Base-by-base conservation (phyloP, 2,888 invertebrate species). In the Drosophila ustulata region DNA sequence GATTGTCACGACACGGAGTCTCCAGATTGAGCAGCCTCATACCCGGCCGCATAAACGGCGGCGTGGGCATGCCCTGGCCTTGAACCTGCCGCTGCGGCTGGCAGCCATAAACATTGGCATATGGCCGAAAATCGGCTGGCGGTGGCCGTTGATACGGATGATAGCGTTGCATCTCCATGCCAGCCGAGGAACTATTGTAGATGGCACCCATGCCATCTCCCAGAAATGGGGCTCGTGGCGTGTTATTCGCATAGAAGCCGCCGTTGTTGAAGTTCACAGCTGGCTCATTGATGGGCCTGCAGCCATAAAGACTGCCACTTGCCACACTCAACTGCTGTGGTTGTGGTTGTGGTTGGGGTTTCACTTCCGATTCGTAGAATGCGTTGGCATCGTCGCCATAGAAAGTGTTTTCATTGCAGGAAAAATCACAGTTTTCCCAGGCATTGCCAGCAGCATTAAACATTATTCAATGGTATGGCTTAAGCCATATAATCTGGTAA, bases 1-100 rank as follows among this genome's bases (percentile, higher is more conserved):
- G 90, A 89, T 88, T 90, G 11, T 91, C 91, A 59, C 92, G 92
- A 76, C 95, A 95, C 0, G 95, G 95, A 25, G 81, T 75, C 0
- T 82, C 61, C 45, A 82, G 63, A 3, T 71, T 71, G 5, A 75
- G 55, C 26, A 74, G 32, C 13, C 53, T 51, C 41, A 63, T 8
- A 18, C 56, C 61, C 3, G 74, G 30, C 3, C 59, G 65, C 25
- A 64, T 45, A 59, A 65, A 76, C 8, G 62, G 52, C 11, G 66
- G 52, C 11, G 66, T 46, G n/a, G 45, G 7, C 39, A 39, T 39
- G 18, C 55, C 30, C 47, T 4, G 13, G 46, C 56, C 6, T 11
- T 25, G 45, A 0, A 11, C 11, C 28, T 13, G 32, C 34, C 28
- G 25, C 57, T 53, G 26, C 39, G 51, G 66, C n/a, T 51, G 66